These are phyloP conservation scores for Struthidea cinerea DNA, from an alignment of 2,113 vertebrate genomes.

Conservation along the genomic window DNA sequence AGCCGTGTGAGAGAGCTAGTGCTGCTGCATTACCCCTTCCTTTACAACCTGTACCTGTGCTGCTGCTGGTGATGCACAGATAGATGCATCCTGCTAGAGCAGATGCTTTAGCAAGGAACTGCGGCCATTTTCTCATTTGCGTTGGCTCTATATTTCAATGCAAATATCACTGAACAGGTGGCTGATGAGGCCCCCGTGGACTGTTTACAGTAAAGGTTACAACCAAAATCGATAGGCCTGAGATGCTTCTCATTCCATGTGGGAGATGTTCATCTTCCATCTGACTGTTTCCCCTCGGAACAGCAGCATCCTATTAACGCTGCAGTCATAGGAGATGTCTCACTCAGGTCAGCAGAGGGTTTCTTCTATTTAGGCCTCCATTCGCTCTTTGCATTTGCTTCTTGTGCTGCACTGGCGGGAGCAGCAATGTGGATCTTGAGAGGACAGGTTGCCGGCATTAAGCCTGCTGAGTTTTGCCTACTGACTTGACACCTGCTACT, in stretches of 20 bases:
- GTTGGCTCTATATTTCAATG: conserved; percentile 56
- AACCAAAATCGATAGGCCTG: conserved; percentile 56
- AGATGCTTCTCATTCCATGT: conserved; percentile 34
- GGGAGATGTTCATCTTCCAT: conserved; percentile 52
- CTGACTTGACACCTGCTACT: conserved; percentile 42
- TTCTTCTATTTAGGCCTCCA: background rate
- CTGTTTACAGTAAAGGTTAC: conserved; percentile 60
- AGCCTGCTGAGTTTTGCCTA: conserved; percentile 37
- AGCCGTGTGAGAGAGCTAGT: background rate
- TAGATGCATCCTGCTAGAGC: background rate
- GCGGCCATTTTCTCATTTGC: conserved; percentile 56
- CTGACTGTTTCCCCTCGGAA: background rate
- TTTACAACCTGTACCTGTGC: conserved; percentile 32
- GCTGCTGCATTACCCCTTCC: conserved; percentile 15
- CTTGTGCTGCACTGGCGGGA: background rate
- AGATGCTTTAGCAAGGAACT: conserved; percentile 59
- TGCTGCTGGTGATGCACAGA: conserved; percentile 19
- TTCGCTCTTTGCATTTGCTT: conserved; percentile 2
- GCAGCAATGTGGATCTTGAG: background rate
- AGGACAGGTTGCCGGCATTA: background rate
- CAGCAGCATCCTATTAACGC: conserved; percentile 28
- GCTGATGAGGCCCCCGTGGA: conserved; percentile 48
- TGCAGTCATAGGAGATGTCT: conserved; percentile 13
- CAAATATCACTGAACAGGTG: conserved; percentile 61
- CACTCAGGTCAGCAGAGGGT: background rate